Evolutionary conservation across 2,797 vertebrate species (phyloP), one percentile per base, ranked within the genome.

Genomic region (Morelia viridis): DNA sequence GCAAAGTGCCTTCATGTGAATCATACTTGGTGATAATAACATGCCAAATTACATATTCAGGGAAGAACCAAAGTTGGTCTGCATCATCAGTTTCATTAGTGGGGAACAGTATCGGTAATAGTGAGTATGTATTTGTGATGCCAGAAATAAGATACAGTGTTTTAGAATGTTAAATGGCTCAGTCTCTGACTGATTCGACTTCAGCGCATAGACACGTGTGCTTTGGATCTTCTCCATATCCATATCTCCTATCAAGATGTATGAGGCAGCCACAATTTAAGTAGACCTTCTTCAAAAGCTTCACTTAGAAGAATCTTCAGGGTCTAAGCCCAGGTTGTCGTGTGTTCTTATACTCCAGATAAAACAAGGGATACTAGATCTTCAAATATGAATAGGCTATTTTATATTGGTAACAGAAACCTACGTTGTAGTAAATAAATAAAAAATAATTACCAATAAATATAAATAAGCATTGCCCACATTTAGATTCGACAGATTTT

Each of bases 21-120:
- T 91, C 85, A n/a, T 60, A 92, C 68, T 87, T 58, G 88, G 26
- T 17, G 71, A 85, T 93, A 94, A 83, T 90, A 89, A 93, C 90
- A 92, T 90, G 87, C 26, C 71, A 91, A 92, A 15, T 50, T 76
- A 90, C 92, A 64, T 68, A 26, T 90, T 28, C 89, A 41, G 60
- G 31, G 17, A 46, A 50, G 19, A 65, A 28, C 11, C n/a, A n/a
- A 17, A 22, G 10, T 68, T 84, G n/a, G 13, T n/a, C 15, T 60
- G 50, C 2, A 28, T 80, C 58, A 11, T 90, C 46, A 41, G 24
- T 80, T 62, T 22, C 31, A 62, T 56, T 87, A 58, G 12, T 41
- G 35, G 50, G 9, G 10, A 46, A 87, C 35, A 62, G 10, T 64
- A 53, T 2, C 28, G 71, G 61, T 87, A 56, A 62, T 87, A 61